These are phyloP conservation scores for Poecile montanus DNA, from an alignment of 2,797 vertebrate species.

Conservation along the genomic window DNA sequence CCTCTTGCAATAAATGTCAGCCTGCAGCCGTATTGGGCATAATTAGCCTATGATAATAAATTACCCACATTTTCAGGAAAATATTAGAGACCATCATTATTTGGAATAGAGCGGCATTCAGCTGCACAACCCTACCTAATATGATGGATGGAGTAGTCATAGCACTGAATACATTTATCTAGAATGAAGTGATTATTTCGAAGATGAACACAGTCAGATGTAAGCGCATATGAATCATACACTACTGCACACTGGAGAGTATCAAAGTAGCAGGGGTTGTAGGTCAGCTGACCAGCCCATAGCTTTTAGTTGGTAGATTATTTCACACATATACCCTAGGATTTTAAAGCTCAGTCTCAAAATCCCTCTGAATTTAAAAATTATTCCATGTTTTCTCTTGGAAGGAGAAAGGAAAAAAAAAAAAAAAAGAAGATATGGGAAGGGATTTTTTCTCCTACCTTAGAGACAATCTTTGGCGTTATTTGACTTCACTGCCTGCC, in stretches of 20 bases:
- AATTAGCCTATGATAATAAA: slow-evolving; percentile 98
- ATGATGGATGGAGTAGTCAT: slow-evolving; percentile 75
- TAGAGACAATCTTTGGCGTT: slow-evolving; percentile 4
- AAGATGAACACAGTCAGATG: slow-evolving; percentile 73
- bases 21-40: slow-evolving; percentile 85
- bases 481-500: neutral
- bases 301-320: slow-evolving; percentile 71
- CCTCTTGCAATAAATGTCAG: slow-evolving; percentile 62
- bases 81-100: slow-evolving; percentile 93
- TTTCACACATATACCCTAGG: slow-evolving; percentile 58
- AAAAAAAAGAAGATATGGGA: neutral
- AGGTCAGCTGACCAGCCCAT: slow-evolving; percentile 61
- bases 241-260: slow-evolving; percentile 53
- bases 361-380: slow-evolving; percentile 69
- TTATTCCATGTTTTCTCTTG: slow-evolving; percentile 53
- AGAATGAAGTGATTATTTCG: slow-evolving; percentile 70
- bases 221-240: slow-evolving; percentile 66
- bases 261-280: slow-evolving; percentile 40
- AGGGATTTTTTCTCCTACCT: neutral
- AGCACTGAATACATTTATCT: slow-evolving; percentile 73
- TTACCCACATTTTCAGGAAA: slow-evolving; percentile 88
- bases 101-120: slow-evolving; percentile 74
- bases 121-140: slow-evolving; percentile 68
- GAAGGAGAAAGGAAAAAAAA: neutral
- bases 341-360: slow-evolving; percentile 71